A percentile compares a stretch with the other conserved stretches of the same genome.
Conservation (phyloP, 2,797 vertebrate genomes). For the Heterohyrax brucei region DNA sequence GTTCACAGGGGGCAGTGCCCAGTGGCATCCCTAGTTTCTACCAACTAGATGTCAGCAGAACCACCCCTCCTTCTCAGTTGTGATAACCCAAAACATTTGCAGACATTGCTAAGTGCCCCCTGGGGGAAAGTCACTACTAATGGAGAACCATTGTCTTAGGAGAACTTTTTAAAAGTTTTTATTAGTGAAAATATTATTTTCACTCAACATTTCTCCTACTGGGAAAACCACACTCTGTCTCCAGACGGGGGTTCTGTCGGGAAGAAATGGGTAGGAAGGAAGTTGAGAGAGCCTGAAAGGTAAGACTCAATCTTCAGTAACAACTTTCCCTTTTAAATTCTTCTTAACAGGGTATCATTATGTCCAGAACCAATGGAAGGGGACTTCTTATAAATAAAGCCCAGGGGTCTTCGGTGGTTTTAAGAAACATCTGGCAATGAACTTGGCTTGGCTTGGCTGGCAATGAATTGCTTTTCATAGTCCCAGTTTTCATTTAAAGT, state of each 20-base stretch:
- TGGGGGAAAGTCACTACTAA: slow-evolving; percentile 60
- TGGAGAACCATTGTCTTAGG: neutral
- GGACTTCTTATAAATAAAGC: neutral
- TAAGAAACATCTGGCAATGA: neutral
- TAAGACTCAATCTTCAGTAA: slow-evolving; percentile 34
- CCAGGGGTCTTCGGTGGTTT: neutral
- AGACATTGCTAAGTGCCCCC: slow-evolving; percentile 47
- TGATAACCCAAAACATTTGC: slow-evolving; percentile 64
- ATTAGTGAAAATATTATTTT: slow-evolving; percentile 37
- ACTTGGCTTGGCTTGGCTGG: neutral
- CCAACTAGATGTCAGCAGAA: slow-evolving; percentile 31
- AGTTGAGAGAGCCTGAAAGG: neutral
- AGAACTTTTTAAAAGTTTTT: slow-evolving; percentile 63
- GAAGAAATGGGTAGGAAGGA: too few species aligned
- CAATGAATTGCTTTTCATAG: neutral
- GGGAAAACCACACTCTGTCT: slow-evolving; percentile 25
- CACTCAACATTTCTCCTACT: neutral
- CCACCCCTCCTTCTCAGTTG: neutral
- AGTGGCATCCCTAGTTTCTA: neutral
- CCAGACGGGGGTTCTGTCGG: neutral
- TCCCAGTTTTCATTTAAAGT: neutral
- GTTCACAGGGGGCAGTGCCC: neutral
- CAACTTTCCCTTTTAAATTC: slow-evolving; percentile 23
- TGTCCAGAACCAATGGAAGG: neutral
- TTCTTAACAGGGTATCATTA: neutral